A percentile compares a stretch with the other conserved stretches of the same genome.
phyloP scores from a whole-genome alignment of 2,113 vertebrate species.

The Tachysurus fulvidraco region DNA sequence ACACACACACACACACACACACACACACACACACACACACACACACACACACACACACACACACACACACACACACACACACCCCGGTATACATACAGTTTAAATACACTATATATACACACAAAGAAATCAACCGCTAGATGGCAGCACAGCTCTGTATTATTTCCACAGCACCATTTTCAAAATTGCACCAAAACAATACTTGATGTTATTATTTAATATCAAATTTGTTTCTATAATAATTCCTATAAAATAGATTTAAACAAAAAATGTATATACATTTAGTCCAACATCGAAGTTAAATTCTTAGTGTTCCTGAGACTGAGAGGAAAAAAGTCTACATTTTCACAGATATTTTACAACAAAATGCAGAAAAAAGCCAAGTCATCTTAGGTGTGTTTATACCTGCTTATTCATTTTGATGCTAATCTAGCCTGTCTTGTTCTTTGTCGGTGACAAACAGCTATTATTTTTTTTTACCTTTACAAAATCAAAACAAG shows the following conservation, averaged over 20 bases:
- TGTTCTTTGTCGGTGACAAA: not conserved
- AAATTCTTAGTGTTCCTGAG: not conserved
- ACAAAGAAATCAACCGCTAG: not conserved
- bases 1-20: conserved; percentile 10
- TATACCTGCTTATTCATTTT: not conserved
- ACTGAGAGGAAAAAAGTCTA: not conserved
- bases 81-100: not conserved
- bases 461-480: not conserved
- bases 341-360: not conserved
- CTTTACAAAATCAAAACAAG: not conserved
- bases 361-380: not conserved
- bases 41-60: conserved; percentile 9
- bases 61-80: conserved; percentile 11
- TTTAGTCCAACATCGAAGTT: not conserved
- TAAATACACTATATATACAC: not conserved
- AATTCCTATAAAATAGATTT: not conserved
- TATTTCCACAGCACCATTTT: not conserved
- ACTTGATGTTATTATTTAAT: no score
- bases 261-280: not conserved
- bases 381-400: not conserved
- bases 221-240: not conserved
- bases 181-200: not conserved
- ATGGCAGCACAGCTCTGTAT: not conserved
- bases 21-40: not conserved
- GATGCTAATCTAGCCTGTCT: not conserved